Conservation (phyloP, 1,140 invertebrate species). For the Trialeurodes vaporariorum region DNA sequence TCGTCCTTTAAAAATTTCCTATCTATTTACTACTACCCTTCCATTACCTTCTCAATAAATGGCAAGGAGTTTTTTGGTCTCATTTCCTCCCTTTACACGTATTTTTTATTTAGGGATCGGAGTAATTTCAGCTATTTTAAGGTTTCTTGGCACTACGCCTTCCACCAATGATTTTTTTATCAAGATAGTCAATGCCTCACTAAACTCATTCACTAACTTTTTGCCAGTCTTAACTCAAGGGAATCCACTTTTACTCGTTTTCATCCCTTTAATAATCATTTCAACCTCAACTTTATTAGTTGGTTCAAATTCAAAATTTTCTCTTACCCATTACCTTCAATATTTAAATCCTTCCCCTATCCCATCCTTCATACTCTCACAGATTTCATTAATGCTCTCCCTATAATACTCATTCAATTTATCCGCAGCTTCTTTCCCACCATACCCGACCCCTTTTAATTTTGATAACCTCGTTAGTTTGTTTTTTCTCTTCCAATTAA, state of each 20-base stretch:
- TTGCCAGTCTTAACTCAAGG: neutral
- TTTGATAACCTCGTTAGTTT: neutral
- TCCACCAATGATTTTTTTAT: neutral
- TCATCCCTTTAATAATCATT: neutral
- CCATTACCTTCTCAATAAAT: neutral
- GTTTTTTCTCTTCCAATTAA: neutral
- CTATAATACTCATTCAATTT: neutral
- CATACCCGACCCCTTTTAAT: neutral
- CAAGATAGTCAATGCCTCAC: neutral
- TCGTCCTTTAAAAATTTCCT: neutral
- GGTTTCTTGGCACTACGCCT: neutral
- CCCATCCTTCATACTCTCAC: neutral
- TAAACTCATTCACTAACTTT: neutral
- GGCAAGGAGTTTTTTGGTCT: neutral
- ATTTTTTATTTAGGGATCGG: neutral
- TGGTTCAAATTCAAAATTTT: neutral
- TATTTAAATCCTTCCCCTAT: neutral
- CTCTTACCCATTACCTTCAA: neutral
- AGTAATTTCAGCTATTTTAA: neutral
- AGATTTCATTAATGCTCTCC: neutral
- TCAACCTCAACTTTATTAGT: neutral
- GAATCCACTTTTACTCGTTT: neutral
- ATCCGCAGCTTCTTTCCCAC: neutral
- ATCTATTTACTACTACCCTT: neutral
- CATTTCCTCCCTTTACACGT: neutral